These are phyloP conservation scores for Cephalotes varians DNA, from an alignment of 2,888 invertebrate species.

Conservation along the genomic window DNA sequence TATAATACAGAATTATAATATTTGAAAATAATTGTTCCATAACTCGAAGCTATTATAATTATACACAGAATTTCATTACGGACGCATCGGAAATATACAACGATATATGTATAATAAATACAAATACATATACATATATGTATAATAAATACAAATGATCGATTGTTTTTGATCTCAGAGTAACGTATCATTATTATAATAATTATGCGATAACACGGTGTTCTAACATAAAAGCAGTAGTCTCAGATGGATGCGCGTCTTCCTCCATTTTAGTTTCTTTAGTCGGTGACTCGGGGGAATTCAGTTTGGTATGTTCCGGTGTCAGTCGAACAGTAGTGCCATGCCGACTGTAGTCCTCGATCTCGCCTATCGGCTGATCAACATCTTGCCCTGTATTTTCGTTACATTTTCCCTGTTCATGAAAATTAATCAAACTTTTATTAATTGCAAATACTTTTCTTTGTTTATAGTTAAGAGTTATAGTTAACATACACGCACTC, in stretches of 20 bases:
- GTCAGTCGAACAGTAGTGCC: conserved; percentile 69
- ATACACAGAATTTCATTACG: not conserved
- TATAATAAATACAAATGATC: conserved; percentile 5
- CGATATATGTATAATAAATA: not conserved
- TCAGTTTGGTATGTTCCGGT: conserved; percentile 68
- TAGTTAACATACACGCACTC: not conserved
- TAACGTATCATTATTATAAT: too few relatives aligned
- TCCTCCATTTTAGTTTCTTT: conserved; percentile 60
- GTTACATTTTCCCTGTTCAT: conserved; percentile 58
- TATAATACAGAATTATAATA: conserved; percentile 8
- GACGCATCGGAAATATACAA: not conserved
- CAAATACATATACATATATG: conserved; percentile 8
- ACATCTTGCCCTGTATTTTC: conserved; percentile 40
- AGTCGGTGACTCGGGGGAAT: conserved; percentile 64
- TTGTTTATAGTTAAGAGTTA: not conserved
- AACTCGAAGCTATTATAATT: not conserved
- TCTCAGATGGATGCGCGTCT: conserved; percentile 36
- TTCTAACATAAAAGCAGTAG: conserved; percentile 30
- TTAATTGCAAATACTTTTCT: not conserved
- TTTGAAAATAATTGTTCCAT: not conserved
- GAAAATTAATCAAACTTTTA: not conserved
- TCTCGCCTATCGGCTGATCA: conserved; percentile 66
- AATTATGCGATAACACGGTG: not conserved
- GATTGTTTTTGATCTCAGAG: not conserved
- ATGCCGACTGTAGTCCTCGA: conserved; percentile 69